These are phyloP conservation scores for Volucella zonaria DNA, from an alignment of 2,888 invertebrate genomes.

Conservation along the genomic window DNA sequence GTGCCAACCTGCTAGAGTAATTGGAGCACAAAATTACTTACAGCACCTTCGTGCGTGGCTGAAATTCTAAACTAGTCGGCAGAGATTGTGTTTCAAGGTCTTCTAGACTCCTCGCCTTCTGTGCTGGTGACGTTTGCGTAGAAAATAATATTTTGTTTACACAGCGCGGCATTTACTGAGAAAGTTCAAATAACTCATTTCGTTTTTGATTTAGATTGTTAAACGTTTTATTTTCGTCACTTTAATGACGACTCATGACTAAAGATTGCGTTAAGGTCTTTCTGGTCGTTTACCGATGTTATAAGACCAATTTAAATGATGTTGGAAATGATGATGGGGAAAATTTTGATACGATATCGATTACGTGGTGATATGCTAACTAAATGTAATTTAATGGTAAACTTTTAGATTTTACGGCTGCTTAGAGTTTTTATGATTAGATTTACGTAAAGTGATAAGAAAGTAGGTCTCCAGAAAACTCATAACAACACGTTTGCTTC, in stretches of 20 bases:
- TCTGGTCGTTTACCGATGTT: constrained; percentile 26
- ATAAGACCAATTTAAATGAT: background rate
- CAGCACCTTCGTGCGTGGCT: constrained; percentile 40
- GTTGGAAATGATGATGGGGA: too few species aligned
- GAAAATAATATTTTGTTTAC: constrained; percentile 19
- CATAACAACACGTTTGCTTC: too few species aligned
- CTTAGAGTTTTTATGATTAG: too few species aligned
- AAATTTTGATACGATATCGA: too few species aligned
- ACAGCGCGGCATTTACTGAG: background rate
- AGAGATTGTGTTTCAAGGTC: constrained; percentile 42
- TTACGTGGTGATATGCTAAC: too few species aligned
- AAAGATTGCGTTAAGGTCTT: background rate
- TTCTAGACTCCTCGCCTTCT: background rate
- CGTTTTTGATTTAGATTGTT: background rate
- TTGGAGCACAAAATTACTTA: constrained; percentile 30
- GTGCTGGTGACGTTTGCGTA: too few species aligned
- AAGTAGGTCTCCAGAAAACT: too few species aligned
- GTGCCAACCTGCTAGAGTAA: constrained; percentile 22
- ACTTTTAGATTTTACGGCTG: too few species aligned
- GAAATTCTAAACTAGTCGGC: constrained; percentile 41
- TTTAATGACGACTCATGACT: constrained; percentile 8
- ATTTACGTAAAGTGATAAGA: too few species aligned
- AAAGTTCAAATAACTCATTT: constrained; percentile 55
- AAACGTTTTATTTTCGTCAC: constrained; percentile 7
- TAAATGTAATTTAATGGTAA: too few species aligned